Evolutionary conservation across 2,888 invertebrate species (phyloP).

Genomic region (Heliconius erato): DNA sequence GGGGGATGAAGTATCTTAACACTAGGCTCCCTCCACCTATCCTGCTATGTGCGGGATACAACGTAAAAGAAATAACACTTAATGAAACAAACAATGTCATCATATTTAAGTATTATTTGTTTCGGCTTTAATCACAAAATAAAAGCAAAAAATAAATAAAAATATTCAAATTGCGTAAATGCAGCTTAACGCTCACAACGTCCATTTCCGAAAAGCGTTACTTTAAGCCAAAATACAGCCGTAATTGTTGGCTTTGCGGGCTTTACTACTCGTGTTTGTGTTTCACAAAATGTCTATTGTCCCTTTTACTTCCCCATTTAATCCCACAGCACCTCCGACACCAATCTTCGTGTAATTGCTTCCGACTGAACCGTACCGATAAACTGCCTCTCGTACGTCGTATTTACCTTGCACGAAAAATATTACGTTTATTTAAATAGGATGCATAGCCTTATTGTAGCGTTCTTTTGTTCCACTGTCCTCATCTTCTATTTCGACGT

Average conservation of each 20-base stretch:
- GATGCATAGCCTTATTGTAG: background rate
- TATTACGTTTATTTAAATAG: slow-evolving; percentile 23
- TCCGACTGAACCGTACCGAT: slow-evolving; percentile 58
- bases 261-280: slow-evolving; percentile 21
- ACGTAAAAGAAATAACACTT: too few species aligned
- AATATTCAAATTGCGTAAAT: background rate
- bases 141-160: background rate
- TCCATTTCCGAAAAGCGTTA: slow-evolving; percentile 13
- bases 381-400: slow-evolving; percentile 37
- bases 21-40: too few species aligned
- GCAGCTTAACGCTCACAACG: background rate
- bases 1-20: too few species aligned
- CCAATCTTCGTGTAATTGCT: slow-evolving; percentile 62
- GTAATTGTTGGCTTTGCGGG: slow-evolving; percentile 26
- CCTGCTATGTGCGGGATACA: too few species aligned
- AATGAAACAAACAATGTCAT: too few species aligned
- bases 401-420: slow-evolving; percentile 21
- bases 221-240: slow-evolving; percentile 12
- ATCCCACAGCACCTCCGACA: slow-evolving; percentile 49
- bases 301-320: slow-evolving; percentile 47
- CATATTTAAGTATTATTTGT: too few species aligned
- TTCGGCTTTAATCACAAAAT: background rate
- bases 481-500: background rate
- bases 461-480: background rate
- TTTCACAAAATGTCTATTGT: slow-evolving; percentile 47